These are phyloP conservation scores for Plagiodera versicolora DNA, from an alignment of 2,888 invertebrate species.

Conservation along the genomic window DNA sequence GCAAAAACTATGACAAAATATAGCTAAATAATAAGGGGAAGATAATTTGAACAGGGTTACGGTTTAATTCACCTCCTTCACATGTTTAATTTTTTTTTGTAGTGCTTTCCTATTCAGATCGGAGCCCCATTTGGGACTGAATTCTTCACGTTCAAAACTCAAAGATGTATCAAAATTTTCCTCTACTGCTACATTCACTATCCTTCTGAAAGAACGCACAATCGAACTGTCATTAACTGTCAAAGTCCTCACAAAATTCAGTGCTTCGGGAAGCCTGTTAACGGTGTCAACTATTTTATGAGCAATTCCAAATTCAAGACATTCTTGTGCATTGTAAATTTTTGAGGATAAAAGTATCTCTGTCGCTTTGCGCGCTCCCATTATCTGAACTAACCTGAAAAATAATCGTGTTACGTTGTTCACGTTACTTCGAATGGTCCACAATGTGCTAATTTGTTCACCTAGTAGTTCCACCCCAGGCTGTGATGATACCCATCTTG, in stretches of 20 bases:
- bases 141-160: slow-evolving; percentile 38
- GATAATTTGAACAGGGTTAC: neutral
- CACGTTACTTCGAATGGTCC: too few relatives aligned
- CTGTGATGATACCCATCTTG: slow-evolving; percentile 48
- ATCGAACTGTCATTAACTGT: slow-evolving; percentile 38
- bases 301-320: slow-evolving; percentile 41
- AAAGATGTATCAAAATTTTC: slow-evolving; percentile 31
- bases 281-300: slow-evolving; percentile 36
- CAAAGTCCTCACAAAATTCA: slow-evolving; percentile 40
- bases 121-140: slow-evolving; percentile 45
- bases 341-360: slow-evolving; percentile 43
- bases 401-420: neutral
- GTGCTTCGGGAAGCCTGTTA: slow-evolving; percentile 34
- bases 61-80: slow-evolving; percentile 25
- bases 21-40: too few relatives aligned
- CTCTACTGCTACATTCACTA: slow-evolving; percentile 25
- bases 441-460: slow-evolving; percentile 21
- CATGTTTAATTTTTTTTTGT: slow-evolving; percentile 42
- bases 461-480: slow-evolving; percentile 48
- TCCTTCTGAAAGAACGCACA: slow-evolving; percentile 40
- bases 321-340: slow-evolving; percentile 43
- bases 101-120: slow-evolving; percentile 41
- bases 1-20: too few relatives aligned
- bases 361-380: slow-evolving; percentile 44
- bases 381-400: slow-evolving; percentile 42